These are phyloP conservation scores for Erpetoichthys calabaricus DNA, from an alignment of 2,797 vertebrate genomes.

Conservation along the genomic window DNA sequence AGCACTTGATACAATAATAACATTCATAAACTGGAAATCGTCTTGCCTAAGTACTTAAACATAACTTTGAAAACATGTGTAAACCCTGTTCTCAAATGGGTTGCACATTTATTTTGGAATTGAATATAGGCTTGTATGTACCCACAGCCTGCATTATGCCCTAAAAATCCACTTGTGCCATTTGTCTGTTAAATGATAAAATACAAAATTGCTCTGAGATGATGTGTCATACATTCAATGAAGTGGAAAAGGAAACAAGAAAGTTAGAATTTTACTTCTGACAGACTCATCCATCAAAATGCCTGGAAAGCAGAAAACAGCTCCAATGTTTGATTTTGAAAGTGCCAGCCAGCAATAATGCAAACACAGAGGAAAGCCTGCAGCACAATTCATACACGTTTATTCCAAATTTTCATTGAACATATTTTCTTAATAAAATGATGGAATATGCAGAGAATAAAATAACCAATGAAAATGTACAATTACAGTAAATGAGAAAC, in stretches of 20 bases:
- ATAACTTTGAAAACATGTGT: too few species aligned
- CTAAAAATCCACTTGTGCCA: background rate
- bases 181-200: constrained; percentile 4
- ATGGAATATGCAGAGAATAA: background rate
- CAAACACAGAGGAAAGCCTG: constrained; percentile 2
- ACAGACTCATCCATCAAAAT: constrained; percentile 11
- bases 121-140: too few species aligned
- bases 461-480: background rate
- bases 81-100: too few species aligned
- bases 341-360: constrained; percentile 7
- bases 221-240: constrained; percentile 9
- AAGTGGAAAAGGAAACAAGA: constrained; percentile 8
- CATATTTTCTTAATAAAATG: constrained; percentile 6
- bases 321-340: constrained; percentile 7
- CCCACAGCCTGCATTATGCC: too few species aligned
- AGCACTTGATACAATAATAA: too few species aligned
- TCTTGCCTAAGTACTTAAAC: too few species aligned
- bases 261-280: constrained; percentile 13
- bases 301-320: constrained; percentile 7
- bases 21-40: too few species aligned
- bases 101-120: too few species aligned
- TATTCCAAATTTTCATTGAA: background rate
- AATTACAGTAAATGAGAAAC: background rate
- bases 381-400: background rate
- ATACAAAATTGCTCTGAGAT: constrained; percentile 1